These are phyloP conservation scores for Neomonachus schauinslandi DNA, from an alignment of 2,113 vertebrate species.

Conservation along the genomic window DNA sequence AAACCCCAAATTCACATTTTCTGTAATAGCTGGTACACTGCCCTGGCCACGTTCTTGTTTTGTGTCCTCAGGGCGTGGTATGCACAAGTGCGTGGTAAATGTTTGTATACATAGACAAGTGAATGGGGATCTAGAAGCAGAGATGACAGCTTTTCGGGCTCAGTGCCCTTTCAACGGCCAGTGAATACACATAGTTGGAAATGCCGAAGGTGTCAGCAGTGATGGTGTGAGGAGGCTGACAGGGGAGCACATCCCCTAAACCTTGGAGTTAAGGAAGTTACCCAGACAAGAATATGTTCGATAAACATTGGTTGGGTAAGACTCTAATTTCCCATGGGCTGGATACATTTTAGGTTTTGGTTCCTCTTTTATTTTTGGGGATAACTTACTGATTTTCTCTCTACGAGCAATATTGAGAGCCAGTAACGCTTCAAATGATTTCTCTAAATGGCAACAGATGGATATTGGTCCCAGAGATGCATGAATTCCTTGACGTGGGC, in stretches of 20 bases:
- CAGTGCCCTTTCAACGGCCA: fast-evolving
- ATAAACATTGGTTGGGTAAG: neutral
- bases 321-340: neutral
- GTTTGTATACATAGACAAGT: neutral
- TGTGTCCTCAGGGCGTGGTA: neutral
- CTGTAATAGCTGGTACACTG: neutral
- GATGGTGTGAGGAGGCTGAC: neutral
- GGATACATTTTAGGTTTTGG: neutral
- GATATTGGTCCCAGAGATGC: neutral
- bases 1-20: neutral
- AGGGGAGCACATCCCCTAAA: fast-evolving
- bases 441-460: neutral
- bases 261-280: neutral
- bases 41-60: neutral
- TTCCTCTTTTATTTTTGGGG: neutral
- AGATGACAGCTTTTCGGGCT: neutral
- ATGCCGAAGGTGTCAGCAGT: neutral
- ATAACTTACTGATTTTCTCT: neutral
- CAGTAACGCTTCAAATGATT: neutral
- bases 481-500: neutral
- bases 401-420: neutral
- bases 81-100: neutral
- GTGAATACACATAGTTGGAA: neutral
- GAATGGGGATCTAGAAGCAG: neutral
- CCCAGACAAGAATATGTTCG: neutral